Percentiles rank a stretch among this genome's conserved stretches.
Evolutionary conservation across 2,797 vertebrate species (phyloP).

Genomic region (Anguilla marmorata): DNA sequence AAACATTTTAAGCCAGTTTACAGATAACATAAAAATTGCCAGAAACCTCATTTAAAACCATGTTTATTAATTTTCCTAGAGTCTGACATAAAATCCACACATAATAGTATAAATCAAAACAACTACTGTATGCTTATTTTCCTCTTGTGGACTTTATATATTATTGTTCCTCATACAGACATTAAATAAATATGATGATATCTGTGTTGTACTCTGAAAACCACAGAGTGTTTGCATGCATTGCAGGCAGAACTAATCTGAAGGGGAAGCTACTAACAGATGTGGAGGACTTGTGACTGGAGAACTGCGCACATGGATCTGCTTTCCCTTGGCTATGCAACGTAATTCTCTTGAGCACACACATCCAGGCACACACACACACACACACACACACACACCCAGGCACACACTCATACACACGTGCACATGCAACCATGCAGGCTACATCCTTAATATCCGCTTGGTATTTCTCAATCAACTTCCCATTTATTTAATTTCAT

Average conservation of each 20-base stretch:
- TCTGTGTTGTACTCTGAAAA: constrained; percentile 21
- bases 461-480: constrained; percentile 22
- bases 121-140: not conserved
- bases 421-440: not conserved
- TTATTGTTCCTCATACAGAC: constrained; percentile 28
- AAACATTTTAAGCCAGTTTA: too few species aligned
- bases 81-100: not conserved
- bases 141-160: constrained; percentile 27
- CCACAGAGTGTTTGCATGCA: constrained; percentile 11
- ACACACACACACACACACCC: not conserved
- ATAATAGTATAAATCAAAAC: not conserved
- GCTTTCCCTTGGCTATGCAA: not conserved
- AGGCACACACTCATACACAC: not conserved
- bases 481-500: not conserved
- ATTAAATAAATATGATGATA: constrained; percentile 31
- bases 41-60: too few species aligned
- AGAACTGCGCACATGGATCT: not conserved
- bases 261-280: constrained; percentile 14
- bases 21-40: too few species aligned
- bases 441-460: not conserved
- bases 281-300: not conserved
- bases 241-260: not conserved
- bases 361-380: not conserved
- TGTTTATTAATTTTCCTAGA: not conserved
- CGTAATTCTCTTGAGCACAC: not conserved